These are phyloP conservation scores for Papilio aristodemus DNA, from an alignment of 1,140 invertebrate genomes.

Conservation along the genomic window DNA sequence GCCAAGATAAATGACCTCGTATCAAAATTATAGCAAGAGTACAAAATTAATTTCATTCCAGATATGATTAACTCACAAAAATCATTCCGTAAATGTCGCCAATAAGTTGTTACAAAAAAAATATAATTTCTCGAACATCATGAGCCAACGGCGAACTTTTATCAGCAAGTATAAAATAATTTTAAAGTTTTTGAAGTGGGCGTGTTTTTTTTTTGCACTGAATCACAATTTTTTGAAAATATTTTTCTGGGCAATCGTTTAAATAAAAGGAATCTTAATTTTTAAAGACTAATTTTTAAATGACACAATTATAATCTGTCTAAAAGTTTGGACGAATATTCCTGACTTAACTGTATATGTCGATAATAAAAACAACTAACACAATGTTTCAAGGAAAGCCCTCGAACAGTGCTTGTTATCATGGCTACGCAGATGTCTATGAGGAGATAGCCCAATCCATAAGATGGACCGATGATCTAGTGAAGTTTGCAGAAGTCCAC, in stretches of 20 bases:
- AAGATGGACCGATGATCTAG: no score
- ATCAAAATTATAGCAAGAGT: neutral
- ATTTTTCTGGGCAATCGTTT: neutral
- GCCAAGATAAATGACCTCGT: neutral
- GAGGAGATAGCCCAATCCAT: no score
- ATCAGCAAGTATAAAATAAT: conserved; percentile 7
- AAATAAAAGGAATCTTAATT: neutral
- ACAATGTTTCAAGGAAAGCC: no score
- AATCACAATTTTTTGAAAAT: neutral
- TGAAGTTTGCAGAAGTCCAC: no score
- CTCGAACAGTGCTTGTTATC: no score
- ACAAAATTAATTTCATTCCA: conserved; percentile 10
- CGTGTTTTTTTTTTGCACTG: neutral
- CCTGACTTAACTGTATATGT: no score
- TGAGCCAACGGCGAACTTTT: conserved; percentile 11
- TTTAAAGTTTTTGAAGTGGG: conserved; percentile 4
- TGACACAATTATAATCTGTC: neutral
- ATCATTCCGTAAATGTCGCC: conserved; percentile 5
- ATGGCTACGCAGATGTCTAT: no score
- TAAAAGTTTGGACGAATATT: neutral
- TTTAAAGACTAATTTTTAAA: no score
- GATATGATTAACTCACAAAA: neutral
- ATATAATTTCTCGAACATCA: conserved; percentile 5
- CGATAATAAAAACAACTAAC: no score
- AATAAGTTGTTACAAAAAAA: conserved; percentile 16